A percentile compares a stretch with the other conserved stretches of the same genome.
Conservation (phyloP, 2,888 invertebrate genomes). For the Zelleria hepariella region DNA sequence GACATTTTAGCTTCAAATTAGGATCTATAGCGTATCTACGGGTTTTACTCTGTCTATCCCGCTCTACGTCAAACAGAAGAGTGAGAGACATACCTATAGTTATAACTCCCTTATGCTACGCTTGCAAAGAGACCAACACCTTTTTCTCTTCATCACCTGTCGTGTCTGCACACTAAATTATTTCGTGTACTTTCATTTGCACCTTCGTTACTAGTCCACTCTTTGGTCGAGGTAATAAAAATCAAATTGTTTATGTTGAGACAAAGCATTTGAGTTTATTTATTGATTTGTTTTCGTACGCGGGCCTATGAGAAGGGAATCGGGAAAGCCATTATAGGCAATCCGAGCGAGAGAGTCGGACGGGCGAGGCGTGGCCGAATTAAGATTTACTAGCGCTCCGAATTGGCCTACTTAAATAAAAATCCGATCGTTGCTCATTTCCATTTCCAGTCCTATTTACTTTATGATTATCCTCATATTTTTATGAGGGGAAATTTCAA, state of each 20-base stretch:
- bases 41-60: no score
- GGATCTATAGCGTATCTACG: no score
- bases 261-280: slow-evolving; percentile 6
- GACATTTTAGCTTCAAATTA: no score
- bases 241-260: neutral
- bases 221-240: neutral
- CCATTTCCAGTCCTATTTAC: slow-evolving; percentile 16
- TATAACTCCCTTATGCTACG: no score
- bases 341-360: neutral
- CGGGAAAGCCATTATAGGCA: slow-evolving; percentile 5
- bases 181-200: no score
- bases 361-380: slow-evolving; percentile 23
- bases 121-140: no score
- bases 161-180: no score
- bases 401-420: slow-evolving; percentile 31
- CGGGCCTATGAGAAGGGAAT: slow-evolving; percentile 10
- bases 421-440: slow-evolving; percentile 21
- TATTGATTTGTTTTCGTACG: slow-evolving; percentile 13
- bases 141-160: no score
- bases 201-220: no score
- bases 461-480: neutral
- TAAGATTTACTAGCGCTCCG: slow-evolving; percentile 32
- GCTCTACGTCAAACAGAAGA: no score
- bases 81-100: no score
- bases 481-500: neutral